Base-by-base conservation (phyloP, 2,113 vertebrate species). In the Melanerpes aurifrons region DNA sequence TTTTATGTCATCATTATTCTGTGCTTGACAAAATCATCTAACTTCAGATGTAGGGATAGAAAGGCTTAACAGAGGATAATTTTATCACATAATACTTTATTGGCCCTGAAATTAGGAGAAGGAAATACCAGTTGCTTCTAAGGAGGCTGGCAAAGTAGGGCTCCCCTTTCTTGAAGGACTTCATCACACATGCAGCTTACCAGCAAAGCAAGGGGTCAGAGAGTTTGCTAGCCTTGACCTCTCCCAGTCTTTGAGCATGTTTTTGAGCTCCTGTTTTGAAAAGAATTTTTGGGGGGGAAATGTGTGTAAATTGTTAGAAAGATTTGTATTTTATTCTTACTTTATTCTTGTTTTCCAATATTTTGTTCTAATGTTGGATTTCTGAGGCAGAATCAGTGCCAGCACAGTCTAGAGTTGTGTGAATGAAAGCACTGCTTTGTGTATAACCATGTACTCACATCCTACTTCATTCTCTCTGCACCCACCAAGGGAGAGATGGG, bases 401-500 rank as follows among this genome's bases (percentile, higher is more conserved):
- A 45, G 13, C 8, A 20, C 57, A 71, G 18, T 64, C 37, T 50
- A 71, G 66, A 84, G 54, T 19, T 2, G 0, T 10, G 12, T 67
- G 40, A 89, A 89, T 57, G 12, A 77, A 9, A 76, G 15, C 43
- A 56, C 8, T 89, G 22, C 69, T 54, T 69, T 72, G n/a, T 28
- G 24, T 70, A 15, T 53, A 76, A 50, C 31, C 32, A 66, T 57
- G 16, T 43, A 28, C 54, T 92, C 20, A 96, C 2, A 3, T 68
- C 62, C 67, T 94, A 29, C 47, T 92, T 92, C 66, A 75, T 94
- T 93, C 90, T 69, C 59, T 86, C 68, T 25, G 19, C 68, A 78
- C 68, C 77, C 43, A 63, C 75, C 45, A 93, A 99, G 99, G 99
- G 99, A 92, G 99, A 99, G 97, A 98, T 99, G 99, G 99, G 99